A percentile compares a stretch with the other conserved stretches of the same genome.
Conservation (phyloP, 2,888 invertebrate genomes). For the Watsonalla cultraria region DNA sequence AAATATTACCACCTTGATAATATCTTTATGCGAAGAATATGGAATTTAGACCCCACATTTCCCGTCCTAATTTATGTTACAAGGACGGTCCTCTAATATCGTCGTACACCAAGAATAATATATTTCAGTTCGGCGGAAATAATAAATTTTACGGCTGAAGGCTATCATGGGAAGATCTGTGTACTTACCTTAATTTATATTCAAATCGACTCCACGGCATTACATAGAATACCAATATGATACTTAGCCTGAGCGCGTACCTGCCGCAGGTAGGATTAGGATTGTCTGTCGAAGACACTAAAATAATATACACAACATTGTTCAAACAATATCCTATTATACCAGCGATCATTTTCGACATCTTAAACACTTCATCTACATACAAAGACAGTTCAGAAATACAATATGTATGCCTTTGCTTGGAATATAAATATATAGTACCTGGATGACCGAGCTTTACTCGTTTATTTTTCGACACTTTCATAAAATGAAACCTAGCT, state of each 20-base stretch:
- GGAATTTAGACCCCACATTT: neutral
- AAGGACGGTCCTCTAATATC: neutral
- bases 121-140: constrained; percentile 39
- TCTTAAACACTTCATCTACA: too few species aligned
- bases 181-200: constrained; percentile 47
- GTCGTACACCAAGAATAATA: neutral
- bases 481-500: too few species aligned
- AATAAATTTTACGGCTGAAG: constrained; percentile 38
- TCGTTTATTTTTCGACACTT: too few species aligned
- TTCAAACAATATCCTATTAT: too few species aligned
- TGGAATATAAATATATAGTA: too few species aligned
- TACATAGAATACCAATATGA: constrained; percentile 45
- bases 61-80: constrained; percentile 9
- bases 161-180: constrained; percentile 35
- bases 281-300: neutral
- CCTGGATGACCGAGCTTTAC: too few species aligned
- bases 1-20: too few species aligned
- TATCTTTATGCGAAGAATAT: neutral
- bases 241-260: constrained; percentile 11
- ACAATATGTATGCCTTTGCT: too few species aligned
- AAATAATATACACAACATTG: neutral
- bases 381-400: too few species aligned
- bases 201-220: constrained; percentile 39
- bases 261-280: neutral
- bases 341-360: too few species aligned